These are phyloP conservation scores for Pionites leucogaster DNA, from an alignment of 2,113 vertebrate species.

Conservation along the genomic window DNA sequence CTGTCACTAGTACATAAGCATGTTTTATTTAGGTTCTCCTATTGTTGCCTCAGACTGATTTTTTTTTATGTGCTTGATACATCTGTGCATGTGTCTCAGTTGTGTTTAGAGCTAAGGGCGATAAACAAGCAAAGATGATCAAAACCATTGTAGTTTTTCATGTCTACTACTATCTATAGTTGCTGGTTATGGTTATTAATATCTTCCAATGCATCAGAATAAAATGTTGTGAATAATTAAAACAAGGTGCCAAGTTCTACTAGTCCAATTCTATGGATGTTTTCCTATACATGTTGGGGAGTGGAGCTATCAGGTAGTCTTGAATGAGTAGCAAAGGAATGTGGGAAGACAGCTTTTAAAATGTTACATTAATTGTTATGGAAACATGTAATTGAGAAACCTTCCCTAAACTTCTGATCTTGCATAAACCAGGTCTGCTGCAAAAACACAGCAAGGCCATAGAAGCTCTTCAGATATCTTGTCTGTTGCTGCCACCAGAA, in stretches of 20 bases:
- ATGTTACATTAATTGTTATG: background rate
- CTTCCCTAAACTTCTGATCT: background rate
- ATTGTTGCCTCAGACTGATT: background rate
- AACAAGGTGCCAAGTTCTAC: background rate
- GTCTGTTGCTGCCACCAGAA: constrained; percentile 84
- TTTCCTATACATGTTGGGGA: background rate
- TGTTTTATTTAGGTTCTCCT: background rate
- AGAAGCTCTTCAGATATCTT: constrained; percentile 85
- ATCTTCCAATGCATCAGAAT: background rate
- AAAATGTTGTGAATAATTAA: background rate
- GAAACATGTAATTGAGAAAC: background rate
- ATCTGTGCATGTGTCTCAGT: background rate
- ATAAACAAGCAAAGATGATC: background rate
- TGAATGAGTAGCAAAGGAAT: background rate
- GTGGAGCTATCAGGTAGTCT: background rate
- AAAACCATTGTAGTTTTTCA: background rate
- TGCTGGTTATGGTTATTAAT: background rate
- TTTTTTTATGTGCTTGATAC: background rate
- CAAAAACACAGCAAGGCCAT: constrained; percentile 74
- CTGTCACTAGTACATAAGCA: background rate
- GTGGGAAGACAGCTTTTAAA: background rate
- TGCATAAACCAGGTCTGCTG: constrained; percentile 69
- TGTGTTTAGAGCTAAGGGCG: background rate
- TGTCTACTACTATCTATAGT: background rate
- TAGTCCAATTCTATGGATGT: background rate